Conservation (phyloP, 2,113 vertebrate genomes). For the Gorsachius goisagi region DNA sequence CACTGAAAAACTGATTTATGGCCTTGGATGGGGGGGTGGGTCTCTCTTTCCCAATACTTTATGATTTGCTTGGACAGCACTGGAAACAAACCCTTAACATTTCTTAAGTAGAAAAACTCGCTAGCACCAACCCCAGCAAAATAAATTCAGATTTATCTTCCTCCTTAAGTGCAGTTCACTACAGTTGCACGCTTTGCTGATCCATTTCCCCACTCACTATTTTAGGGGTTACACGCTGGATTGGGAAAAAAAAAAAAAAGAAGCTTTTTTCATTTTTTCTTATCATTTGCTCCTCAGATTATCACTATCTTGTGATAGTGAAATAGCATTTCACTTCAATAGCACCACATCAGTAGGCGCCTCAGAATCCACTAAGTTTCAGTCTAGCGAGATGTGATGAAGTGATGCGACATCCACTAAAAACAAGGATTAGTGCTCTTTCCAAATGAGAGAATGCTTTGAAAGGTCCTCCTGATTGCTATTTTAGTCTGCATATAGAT, state of each 20-base stretch:
- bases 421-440: background rate
- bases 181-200: background rate
- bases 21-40: background rate
- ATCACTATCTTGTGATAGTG: background rate
- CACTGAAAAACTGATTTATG: slow-evolving; percentile 63
- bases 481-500: background rate
- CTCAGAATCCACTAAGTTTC: background rate
- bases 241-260: background rate
- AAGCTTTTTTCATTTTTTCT: background rate
- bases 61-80: slow-evolving; percentile 11
- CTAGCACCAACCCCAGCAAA: background rate
- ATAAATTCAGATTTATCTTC: background rate
- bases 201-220: background rate
- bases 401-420: background rate
- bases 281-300: background rate
- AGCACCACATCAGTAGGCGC: background rate
- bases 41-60: background rate
- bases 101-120: background rate
- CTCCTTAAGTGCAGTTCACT: background rate
- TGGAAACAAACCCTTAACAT: slow-evolving; percentile 24
- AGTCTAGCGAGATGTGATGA: background rate
- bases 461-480: background rate
- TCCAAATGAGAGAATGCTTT: background rate
- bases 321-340: background rate
- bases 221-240: background rate